phyloP scores from a whole-genome alignment of 2,797 vertebrate genomes.

The Manis javanica region DNA sequence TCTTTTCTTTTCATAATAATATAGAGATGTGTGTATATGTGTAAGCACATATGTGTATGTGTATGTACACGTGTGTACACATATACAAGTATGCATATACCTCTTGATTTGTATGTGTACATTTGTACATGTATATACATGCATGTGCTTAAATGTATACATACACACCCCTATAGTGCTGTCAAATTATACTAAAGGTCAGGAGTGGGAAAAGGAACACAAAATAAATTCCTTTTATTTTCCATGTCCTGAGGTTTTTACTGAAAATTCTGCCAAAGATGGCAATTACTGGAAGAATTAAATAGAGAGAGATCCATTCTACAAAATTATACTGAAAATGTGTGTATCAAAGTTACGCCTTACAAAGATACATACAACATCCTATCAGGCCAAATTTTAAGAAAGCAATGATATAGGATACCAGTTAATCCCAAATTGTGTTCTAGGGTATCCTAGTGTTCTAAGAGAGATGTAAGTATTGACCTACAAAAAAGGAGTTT shows the following conservation, averaged over 20 bases:
- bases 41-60: neutral
- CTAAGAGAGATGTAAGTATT: neutral
- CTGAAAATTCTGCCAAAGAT: neutral
- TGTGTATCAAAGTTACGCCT: neutral
- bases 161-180: neutral
- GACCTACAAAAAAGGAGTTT: neutral
- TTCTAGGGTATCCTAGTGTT: neutral
- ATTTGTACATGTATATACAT: neutral
- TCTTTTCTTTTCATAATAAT: neutral
- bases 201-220: neutral
- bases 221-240: neutral
- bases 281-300: neutral
- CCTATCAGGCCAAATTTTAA: neutral
- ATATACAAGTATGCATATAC: neutral
- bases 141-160: neutral
- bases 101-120: neutral
- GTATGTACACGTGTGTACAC: neutral
- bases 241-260: neutral
- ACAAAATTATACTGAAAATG: conserved; percentile 30
- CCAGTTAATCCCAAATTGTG: neutral
- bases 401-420: neutral
- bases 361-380: neutral
- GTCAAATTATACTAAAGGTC: neutral
- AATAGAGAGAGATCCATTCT: neutral
- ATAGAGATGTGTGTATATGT: neutral